A percentile compares a stretch with the other conserved stretches of the same genome.
phyloP scores from a whole-genome alignment of 1,140 invertebrate genomes.

The Elysia chlorotica region DNA sequence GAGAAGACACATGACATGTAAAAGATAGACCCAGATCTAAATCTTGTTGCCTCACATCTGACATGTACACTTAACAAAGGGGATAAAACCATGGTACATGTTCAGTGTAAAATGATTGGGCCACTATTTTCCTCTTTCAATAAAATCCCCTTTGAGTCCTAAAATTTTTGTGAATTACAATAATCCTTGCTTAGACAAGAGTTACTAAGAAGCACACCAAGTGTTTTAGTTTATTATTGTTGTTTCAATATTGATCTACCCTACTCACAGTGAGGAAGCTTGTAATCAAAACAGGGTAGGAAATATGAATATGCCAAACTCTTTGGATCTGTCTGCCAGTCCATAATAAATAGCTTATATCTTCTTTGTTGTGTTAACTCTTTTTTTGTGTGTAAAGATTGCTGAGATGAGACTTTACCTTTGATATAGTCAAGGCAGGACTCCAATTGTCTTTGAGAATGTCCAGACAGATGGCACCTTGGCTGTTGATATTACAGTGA shows the following conservation, averaged over 20 bases:
- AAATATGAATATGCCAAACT: not conserved
- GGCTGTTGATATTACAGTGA: slow-evolving; percentile 63
- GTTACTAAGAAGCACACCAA: too few species aligned
- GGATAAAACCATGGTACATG: too few species aligned
- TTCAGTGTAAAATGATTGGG: too few species aligned
- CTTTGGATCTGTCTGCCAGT: not conserved
- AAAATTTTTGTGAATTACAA: too few species aligned
- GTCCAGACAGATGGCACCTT: slow-evolving; percentile 62
- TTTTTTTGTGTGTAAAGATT: not conserved
- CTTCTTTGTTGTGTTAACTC: not conserved
- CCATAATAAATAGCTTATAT: not conserved
- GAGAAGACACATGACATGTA: too few species aligned
- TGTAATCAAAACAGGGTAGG: not conserved
- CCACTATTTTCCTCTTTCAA: too few species aligned
- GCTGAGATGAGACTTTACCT: slow-evolving; percentile 23
- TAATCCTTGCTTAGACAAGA: too few species aligned
- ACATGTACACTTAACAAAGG: too few species aligned
- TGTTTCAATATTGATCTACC: not conserved
- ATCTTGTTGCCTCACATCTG: too few species aligned
- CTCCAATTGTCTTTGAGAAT: slow-evolving; percentile 63
- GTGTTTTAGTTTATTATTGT: too few species aligned
- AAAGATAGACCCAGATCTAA: too few species aligned
- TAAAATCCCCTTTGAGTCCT: too few species aligned
- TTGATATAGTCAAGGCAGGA: slow-evolving; percentile 61
- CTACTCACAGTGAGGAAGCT: not conserved